Evolutionary conservation across 2,888 invertebrate species (phyloP).

Genomic region (Pristionchus japonicus): DNA sequence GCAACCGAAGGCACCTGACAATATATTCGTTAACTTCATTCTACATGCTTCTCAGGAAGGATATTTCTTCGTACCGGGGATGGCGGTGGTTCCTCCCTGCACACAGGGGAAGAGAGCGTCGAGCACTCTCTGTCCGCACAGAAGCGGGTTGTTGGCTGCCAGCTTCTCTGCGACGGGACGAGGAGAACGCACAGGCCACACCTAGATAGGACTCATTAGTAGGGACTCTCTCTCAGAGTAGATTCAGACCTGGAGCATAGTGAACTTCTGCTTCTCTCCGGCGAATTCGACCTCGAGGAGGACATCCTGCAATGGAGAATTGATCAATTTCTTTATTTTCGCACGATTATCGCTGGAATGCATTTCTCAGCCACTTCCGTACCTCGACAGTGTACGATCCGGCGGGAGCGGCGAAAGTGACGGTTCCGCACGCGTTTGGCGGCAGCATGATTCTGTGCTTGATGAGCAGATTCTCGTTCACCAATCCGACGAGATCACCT

Average conservation of each 20-base stretch:
- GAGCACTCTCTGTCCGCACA: slow-evolving; percentile 97
- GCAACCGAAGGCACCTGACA: slow-evolving; percentile 99
- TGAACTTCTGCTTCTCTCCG: slow-evolving; percentile 90
- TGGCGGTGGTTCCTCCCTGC: slow-evolving; percentile 75
- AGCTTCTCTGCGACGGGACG: slow-evolving; percentile 96
- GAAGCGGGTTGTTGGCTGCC: slow-evolving; percentile 96
- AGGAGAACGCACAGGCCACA: slow-evolving; percentile 99
- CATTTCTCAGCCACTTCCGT: slow-evolving; percentile 68
- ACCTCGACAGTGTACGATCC: slow-evolving; percentile 94
- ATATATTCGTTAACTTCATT: neutral
- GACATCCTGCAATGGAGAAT: slow-evolving; percentile 82
- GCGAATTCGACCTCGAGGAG: slow-evolving; percentile 98
- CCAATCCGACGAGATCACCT: slow-evolving; percentile 94
- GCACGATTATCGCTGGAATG: neutral
- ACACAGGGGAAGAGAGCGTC: slow-evolving; percentile 97
- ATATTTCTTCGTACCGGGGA: slow-evolving; percentile 64
- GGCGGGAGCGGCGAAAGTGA: slow-evolving; percentile 92
- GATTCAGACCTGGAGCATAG: slow-evolving; percentile 87
- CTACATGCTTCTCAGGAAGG: neutral
- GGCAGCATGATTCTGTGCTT: slow-evolving; percentile 96
- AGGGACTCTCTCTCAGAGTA: neutral
- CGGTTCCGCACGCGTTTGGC: slow-evolving; percentile 94
- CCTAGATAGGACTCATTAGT: slow-evolving; percentile 76
- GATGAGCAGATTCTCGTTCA: slow-evolving; percentile 96
- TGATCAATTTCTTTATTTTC: neutral